Evolutionary conservation across 2,888 invertebrate genomes (phyloP), one percentile per base, ranked within the genome.

Genomic region (Drosophila rubida): DNA sequence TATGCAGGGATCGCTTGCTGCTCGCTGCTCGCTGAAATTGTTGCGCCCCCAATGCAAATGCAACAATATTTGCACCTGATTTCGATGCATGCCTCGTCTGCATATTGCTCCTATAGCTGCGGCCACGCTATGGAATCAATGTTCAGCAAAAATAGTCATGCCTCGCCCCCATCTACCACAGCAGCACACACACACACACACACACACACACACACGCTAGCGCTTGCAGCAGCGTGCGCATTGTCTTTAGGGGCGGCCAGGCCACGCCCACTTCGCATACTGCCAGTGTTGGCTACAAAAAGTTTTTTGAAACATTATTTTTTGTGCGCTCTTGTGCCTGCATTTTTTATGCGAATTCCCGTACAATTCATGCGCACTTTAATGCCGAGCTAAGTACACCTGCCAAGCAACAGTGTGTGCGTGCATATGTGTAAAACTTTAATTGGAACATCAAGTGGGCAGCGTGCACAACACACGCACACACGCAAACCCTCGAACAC

Each of bases 21-120:
- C 32, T 13, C 14, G 53, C 48, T 42, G 48, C 55, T 50, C 27
- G 13, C 32, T 41, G 32, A 55, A 65, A 57, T 58, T 62, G 63
- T 63, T 63, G 63, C 45, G 50, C 50, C 54, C 39, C 63, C 63
- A 65, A 51, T 68, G 78, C 59, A 80, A 74, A 69, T 82, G 69
- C 77, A 87, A 87, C 69, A 85, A 83, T 87, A 82, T 87, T 83
- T 82, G 72, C 82, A 87, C 77, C 82, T 82, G 85, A 84, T 84
- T 84, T 76, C 60, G 54, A 65, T 82, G 67, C 67, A 44, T 45
- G 61, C 46, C 61, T 35, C 59, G 39, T 42, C 61, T 8, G 35
- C 25, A 35, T 73, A 69, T 86, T 78, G 75, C 72, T 78, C 57
- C 73, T 46, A 61, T 60, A 37, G 35, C 35, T 23, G 53, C 16